Conservation (phyloP, 2,113 vertebrate genomes). For the Boleophthalmus pectinirostris region DNA sequence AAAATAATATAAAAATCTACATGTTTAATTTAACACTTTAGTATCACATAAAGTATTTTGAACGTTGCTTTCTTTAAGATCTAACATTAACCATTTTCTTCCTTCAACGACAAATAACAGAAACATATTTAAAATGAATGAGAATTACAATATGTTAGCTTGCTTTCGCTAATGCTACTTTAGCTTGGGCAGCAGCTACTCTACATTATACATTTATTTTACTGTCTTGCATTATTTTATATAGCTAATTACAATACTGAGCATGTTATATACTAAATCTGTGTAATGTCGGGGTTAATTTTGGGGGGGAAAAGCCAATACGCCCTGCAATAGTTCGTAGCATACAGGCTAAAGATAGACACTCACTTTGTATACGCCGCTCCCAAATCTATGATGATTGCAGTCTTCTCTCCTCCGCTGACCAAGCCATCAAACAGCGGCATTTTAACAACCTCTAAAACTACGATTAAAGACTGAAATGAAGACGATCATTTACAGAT, state of each 20-base stretch:
- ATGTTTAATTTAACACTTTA: neutral
- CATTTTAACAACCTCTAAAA: constrained; percentile 71
- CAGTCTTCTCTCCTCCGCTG: constrained; percentile 93
- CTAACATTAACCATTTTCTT: neutral
- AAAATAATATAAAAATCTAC: neutral
- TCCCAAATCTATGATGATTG: constrained; percentile 91
- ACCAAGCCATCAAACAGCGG: constrained; percentile 92
- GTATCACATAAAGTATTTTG: neutral
- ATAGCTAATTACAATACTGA: neutral
- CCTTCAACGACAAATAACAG: neutral
- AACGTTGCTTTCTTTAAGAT: neutral
- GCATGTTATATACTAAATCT: neutral
- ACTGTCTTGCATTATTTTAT: neutral
- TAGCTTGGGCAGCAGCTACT: neutral
- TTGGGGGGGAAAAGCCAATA: neutral
- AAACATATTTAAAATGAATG: neutral
- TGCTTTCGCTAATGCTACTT: neutral
- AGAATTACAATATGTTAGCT: neutral
- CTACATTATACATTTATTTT: neutral
- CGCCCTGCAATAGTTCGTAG: neutral
- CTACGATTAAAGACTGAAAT: neutral
- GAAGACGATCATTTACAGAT: neutral
- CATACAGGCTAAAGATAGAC: constrained; percentile 12
- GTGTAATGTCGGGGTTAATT: neutral
- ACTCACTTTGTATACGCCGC: constrained; percentile 95